These are phyloP conservation scores for Xiphias gladius DNA, from an alignment of 2,113 vertebrate species.

Conservation along the genomic window DNA sequence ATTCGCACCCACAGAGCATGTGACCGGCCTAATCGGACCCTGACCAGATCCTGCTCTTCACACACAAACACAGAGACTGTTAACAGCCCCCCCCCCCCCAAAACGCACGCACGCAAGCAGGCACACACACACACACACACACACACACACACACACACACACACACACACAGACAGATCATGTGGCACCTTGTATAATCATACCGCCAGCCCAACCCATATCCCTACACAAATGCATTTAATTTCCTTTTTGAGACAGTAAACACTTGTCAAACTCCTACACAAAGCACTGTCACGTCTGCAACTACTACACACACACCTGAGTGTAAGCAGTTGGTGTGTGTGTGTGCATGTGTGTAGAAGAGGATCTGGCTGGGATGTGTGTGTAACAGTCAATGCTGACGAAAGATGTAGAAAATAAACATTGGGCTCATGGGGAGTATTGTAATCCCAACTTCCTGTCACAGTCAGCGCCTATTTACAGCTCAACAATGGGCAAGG, in stretches of 20 bases:
- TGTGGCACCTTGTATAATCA: conserved; percentile 52
- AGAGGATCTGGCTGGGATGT: conserved; percentile 57
- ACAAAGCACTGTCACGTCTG: conserved; percentile 54
- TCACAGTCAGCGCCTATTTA: conserved; percentile 82
- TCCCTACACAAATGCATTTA: conserved; percentile 39
- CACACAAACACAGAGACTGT: conserved; percentile 13
- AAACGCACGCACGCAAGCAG: no score
- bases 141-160: conserved; percentile 21
- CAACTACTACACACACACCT: conserved; percentile 47
- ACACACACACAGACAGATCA: conserved; percentile 17
- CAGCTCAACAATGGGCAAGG: conserved; percentile 78
- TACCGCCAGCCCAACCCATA: conserved; percentile 19
- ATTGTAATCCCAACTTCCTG: conserved; percentile 84
- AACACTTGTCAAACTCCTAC: conserved; percentile 54
- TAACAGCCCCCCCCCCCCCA: background rate
- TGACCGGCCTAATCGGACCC: conserved; percentile 63
- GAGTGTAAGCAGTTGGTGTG: conserved; percentile 66
- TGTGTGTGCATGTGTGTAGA: conserved; percentile 34
- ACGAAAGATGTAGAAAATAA: conserved; percentile 83
- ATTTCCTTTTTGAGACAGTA: conserved; percentile 63
- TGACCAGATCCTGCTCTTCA: conserved; percentile 51
- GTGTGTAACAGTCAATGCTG: conserved; percentile 63
- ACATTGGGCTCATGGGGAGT: conserved; percentile 78
- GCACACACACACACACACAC: conserved; percentile 7
- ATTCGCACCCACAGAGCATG: conserved; percentile 68